Percentiles rank a stretch among this genome's conserved stretches.
Evolutionary conservation across 2,888 invertebrate species (phyloP).

Genomic region (Neelides folsomi): DNA sequence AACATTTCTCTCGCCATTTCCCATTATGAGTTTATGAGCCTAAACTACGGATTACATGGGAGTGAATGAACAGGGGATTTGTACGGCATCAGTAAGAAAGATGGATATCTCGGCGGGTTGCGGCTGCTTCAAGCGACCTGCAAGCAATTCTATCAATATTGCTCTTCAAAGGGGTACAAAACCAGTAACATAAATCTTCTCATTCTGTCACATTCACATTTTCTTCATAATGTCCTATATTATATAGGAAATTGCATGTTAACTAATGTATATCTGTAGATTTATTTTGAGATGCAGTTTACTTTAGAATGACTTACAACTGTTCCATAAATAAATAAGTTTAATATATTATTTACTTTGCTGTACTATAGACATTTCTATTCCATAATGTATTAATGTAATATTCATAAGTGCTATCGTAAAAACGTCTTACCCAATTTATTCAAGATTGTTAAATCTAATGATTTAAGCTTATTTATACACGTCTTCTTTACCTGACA

Average conservation of each 20-base stretch:
- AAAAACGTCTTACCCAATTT: neutral
- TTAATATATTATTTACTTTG: no score
- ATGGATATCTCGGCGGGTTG: conserved; percentile 31
- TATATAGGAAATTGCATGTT: no score
- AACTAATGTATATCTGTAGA: no score
- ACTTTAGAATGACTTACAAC: neutral
- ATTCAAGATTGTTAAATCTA: neutral
- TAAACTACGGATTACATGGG: no score
- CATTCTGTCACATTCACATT: no score
- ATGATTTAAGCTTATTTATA: neutral
- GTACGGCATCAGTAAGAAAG: conserved; percentile 22
- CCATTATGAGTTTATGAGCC: no score
- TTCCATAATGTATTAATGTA: neutral
- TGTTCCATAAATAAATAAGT: no score
- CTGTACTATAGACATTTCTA: no score
- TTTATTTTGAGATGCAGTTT: no score
- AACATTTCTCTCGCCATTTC: no score
- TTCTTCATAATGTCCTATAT: no score
- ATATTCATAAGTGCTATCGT: neutral
- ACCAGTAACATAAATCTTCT: neutral
- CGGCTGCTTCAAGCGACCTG: conserved; percentile 32
- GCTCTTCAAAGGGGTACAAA: conserved; percentile 23
- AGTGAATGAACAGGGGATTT: conserved; percentile 8
- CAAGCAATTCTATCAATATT: conserved; percentile 29
- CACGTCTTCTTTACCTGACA: no score